Percentiles rank a stretch among this genome's conserved stretches.
These are phyloP conservation scores for Acipenser oxyrinchus DNA, from an alignment of 2,797 vertebrate species.

Conservation along the genomic window DNA sequence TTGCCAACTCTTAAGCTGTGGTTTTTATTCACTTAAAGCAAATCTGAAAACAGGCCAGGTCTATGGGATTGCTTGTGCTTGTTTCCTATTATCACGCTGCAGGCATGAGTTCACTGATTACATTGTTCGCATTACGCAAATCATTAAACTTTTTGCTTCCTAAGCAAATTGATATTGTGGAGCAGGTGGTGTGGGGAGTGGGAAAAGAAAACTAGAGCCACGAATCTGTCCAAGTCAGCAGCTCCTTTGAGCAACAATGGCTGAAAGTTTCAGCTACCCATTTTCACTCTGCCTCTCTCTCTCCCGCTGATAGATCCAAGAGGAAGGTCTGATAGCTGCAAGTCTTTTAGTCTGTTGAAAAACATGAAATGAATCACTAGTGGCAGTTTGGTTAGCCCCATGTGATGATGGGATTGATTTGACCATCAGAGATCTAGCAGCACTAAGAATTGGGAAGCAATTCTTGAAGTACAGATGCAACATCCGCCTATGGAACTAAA, in stretches of 20 bases:
- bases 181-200: slow-evolving; percentile 16
- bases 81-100: not conserved
- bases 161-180: slow-evolving; percentile 29
- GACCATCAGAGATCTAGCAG: too few species aligned
- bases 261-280: not conserved
- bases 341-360: too few species aligned
- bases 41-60: not conserved
- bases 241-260: slow-evolving; percentile 12
- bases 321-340: too few species aligned
- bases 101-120: slow-evolving; percentile 33
- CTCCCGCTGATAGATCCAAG: too few species aligned
- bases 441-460: too few species aligned
- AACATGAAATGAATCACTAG: too few species aligned
- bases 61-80: slow-evolving; percentile 1
- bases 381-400: too few species aligned
- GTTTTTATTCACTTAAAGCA: not conserved
- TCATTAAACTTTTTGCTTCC: slow-evolving; percentile 32
- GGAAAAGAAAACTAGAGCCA: slow-evolving; percentile 15
- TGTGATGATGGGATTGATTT: too few species aligned
- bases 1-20: too few species aligned
- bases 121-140: slow-evolving; percentile 30
- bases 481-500: not conserved
- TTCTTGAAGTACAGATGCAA: not conserved
- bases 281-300: not conserved
- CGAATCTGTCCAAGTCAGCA: slow-evolving; percentile 17